Conservation (phyloP, 2,888 invertebrate species). For the Zygothrica quintamaculata region DNA sequence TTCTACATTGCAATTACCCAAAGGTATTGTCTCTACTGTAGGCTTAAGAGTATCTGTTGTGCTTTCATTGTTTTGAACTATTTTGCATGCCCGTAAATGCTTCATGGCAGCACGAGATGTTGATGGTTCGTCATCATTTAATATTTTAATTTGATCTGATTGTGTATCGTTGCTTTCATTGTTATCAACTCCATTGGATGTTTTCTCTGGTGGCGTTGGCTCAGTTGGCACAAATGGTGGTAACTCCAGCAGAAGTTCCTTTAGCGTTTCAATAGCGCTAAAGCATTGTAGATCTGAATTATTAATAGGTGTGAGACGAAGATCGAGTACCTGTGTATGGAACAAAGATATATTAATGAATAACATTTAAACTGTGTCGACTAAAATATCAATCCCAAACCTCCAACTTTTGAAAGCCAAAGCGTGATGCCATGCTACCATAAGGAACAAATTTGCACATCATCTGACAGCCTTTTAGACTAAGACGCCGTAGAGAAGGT, state of each 20-base stretch:
- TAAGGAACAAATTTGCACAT: constrained; percentile 91
- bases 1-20: too few species aligned
- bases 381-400: constrained; percentile 41
- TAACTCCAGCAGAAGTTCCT: constrained; percentile 85
- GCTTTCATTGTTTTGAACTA: constrained; percentile 31
- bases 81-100: constrained; percentile 48
- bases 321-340: constrained; percentile 85
- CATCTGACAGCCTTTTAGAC: constrained; percentile 88
- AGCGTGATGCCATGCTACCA: constrained; percentile 89
- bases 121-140: constrained; percentile 66
- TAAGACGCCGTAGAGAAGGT: constrained; percentile 87
- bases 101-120: constrained; percentile 69
- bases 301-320: constrained; percentile 86
- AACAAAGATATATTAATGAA: constrained; percentile 15
- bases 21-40: too few species aligned
- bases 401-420: constrained; percentile 86
- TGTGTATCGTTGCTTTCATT: constrained; percentile 32
- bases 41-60: too few species aligned
- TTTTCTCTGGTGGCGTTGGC: constrained; percentile 21
- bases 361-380: background rate
- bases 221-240: constrained; percentile 46
- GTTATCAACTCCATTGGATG: constrained; percentile 34
- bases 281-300: constrained; percentile 87
- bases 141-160: constrained; percentile 37
- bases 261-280: constrained; percentile 85